phyloP scores from a whole-genome alignment of 2,888 invertebrate species.

The Amblyjoppa proteus region DNA sequence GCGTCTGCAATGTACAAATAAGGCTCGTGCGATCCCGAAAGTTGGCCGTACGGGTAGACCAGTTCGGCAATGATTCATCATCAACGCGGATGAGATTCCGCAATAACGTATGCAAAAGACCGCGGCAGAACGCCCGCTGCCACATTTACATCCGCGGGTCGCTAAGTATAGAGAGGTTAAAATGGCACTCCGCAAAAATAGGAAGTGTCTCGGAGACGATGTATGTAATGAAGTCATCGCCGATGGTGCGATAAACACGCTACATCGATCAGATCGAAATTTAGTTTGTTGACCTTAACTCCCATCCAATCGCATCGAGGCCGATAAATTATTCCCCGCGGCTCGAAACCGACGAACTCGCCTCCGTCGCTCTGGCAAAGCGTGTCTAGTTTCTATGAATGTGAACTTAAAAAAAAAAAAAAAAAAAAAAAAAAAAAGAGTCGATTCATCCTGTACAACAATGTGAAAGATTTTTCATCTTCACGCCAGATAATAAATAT shows the following conservation, averaged over 20 bases:
- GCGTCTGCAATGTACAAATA: conserved; percentile 41
- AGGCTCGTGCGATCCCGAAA: conserved; percentile 45
- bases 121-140: conserved; percentile 4
- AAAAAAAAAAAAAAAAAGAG: too few species aligned
- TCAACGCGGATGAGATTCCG: conserved; percentile 57
- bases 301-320: not conserved
- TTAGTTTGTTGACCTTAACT: conserved; percentile 14
- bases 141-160: conserved; percentile 38
- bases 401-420: too few species aligned
- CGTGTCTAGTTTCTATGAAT: too few species aligned
- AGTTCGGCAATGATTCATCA: conserved; percentile 63
- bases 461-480: too few species aligned
- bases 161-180: conserved; percentile 55
- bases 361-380: too few species aligned
- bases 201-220: conserved; percentile 42
- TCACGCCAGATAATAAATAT: too few species aligned
- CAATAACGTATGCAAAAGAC: conserved; percentile 57
- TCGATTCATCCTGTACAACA: too few species aligned
- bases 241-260: conserved; percentile 21
- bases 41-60: conserved; percentile 23
- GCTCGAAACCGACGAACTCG: too few species aligned
- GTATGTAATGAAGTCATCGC: conserved; percentile 50
- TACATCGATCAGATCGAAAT: conserved; percentile 26
- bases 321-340: not conserved
- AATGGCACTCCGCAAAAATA: conserved; percentile 55